Evolutionary conservation across 2,888 invertebrate species (phyloP).

Genomic region (Uropetala carovei): DNA sequence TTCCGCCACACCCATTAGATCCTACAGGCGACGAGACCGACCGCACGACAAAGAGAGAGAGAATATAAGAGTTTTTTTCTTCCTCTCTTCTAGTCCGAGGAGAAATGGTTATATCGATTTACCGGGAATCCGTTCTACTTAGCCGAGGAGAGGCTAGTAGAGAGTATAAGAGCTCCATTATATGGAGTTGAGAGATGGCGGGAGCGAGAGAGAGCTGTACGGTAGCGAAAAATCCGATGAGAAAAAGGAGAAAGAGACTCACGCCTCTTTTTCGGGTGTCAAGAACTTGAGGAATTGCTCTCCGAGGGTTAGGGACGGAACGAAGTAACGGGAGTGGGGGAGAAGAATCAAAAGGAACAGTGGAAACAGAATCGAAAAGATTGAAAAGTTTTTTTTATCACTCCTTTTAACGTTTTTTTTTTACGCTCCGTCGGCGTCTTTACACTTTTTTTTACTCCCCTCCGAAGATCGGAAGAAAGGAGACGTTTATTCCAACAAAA

Average conservation of each 20-base stretch:
- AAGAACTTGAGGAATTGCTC: not conserved
- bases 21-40: not conserved
- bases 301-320: not conserved
- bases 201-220: not conserved
- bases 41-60: not conserved
- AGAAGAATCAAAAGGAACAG: not conserved
- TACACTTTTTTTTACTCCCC: too few species aligned
- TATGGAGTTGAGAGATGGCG: not conserved
- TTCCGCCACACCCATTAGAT: not conserved
- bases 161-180: not conserved
- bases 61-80: not conserved
- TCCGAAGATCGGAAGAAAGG: too few species aligned
- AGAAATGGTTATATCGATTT: not conserved
- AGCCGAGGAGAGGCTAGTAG: not conserved
- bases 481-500: too few species aligned
- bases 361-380: too few species aligned
- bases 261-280: not conserved
- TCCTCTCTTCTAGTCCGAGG: not conserved
- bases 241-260: not conserved
- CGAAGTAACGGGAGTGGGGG: not conserved
- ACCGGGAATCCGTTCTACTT: not conserved
- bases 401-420: too few species aligned
- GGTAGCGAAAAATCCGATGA: not conserved
- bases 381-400: too few species aligned
- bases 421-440: too few species aligned